A percentile compares a stretch with the other conserved stretches of the same genome.
phyloP scores from a whole-genome alignment of 2,888 invertebrate species.

The Melieria picta region DNA sequence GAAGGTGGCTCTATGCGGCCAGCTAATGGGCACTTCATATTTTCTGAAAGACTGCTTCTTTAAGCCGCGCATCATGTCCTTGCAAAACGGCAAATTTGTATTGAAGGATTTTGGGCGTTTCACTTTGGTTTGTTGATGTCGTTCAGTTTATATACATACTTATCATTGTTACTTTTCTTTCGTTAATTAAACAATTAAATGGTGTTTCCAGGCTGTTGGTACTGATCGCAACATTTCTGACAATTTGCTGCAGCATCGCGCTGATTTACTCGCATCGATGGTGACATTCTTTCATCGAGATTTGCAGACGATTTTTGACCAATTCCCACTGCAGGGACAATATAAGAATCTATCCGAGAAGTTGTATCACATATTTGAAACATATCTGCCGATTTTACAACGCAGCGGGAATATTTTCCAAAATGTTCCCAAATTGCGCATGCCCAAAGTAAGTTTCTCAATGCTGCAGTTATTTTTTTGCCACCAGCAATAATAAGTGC shows the following conservation, averaged over 20 bases:
- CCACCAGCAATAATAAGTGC: neutral
- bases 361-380: conserved; percentile 86
- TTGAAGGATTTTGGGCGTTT: conserved; percentile 85
- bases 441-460: conserved; percentile 76
- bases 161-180: neutral
- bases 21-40: conserved; percentile 88
- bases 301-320: conserved; percentile 76
- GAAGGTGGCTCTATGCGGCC: conserved; percentile 87
- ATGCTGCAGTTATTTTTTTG: neutral
- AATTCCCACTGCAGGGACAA: conserved; percentile 66
- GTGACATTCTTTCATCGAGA: conserved; percentile 87
- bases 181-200: neutral
- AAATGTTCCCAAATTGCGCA: conserved; percentile 80
- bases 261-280: conserved; percentile 79
- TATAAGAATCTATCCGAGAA: conserved; percentile 75
- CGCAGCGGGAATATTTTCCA: conserved; percentile 86
- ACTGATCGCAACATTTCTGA: conserved; percentile 88
- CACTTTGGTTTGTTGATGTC: conserved; percentile 74
- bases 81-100: conserved; percentile 90
- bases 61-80: conserved; percentile 79
- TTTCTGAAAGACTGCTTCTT: conserved; percentile 83
- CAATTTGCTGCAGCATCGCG: conserved; percentile 81
- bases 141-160: neutral
- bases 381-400: conserved; percentile 86
- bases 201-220: conserved; percentile 78